Base-by-base conservation (phyloP, 1,140 invertebrate species). In the Pogonomyrmex barbatus region DNA sequence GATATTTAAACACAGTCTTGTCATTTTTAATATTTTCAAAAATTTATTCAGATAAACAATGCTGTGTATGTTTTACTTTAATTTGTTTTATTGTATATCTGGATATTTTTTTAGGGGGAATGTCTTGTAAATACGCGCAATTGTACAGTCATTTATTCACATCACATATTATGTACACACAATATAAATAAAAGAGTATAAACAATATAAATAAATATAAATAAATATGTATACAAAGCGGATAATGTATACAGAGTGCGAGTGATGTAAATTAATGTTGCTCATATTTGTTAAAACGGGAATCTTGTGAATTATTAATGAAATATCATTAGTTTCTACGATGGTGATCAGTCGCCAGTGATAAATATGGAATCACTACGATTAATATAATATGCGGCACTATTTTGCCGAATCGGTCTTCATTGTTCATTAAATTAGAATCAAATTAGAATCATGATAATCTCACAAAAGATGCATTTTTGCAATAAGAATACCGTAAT, bases 241-340 rank as follows among this genome's bases (percentile, higher is more conserved):
- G 56, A 65, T 78, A 63, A 84, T 10, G 62, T 87, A 89, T 81
- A 79, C 73, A 58, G 75, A 83, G 68, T 73, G 75, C 84, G 86
- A 63, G 50, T 56, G 77, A 88, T 90, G 86, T 90, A 90, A 89
- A 86, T 88, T 90, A 91, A 89, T 70, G 89, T 93, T 93, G 87
- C 89, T 92, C 87, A 90, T 90, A 91, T 88, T 92, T 89, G 90
- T 93, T 91, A 75, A 88, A 62, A 78, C 78, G 63, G 70, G 71
- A 58, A 54, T 85, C 60, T 77, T 70, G 62, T 87, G 73, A 58
- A 84, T 82, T 56, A 76, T 87, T 75, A 71, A 77, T 83, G 52
- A 58, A 65, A 65, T 54, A 85, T 81, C n/a, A 88, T 17, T 88
- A 50, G 60, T 82, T 88, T 90, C 52, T 87, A 89, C 70, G 30